Evolutionary conservation across 1,140 invertebrate species (phyloP), one percentile per base, ranked within the genome.

Genomic region (Ceratitis capitata): DNA sequence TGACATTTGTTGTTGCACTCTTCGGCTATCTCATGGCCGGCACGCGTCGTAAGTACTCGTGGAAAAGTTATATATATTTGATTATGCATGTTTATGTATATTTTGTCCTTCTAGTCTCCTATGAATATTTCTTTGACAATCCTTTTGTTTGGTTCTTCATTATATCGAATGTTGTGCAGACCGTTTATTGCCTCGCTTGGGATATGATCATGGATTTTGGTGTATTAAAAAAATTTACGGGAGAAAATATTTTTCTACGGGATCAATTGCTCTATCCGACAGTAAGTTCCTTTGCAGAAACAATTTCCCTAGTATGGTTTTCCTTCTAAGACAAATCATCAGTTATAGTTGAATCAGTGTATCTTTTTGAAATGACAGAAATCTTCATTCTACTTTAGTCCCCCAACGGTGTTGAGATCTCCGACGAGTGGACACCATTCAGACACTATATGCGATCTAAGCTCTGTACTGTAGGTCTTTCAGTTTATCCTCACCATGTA

Each of bases 121-220:
- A 95, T 88, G 85, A 88, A 6, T 92, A 93, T 86, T 89, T 93
- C 35, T 94, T 93, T 87, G 93, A 94, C 85, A 97, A 96, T 92
- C 96, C 96, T 19, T 97, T 95, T 90, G 94, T 98, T 85, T 97
- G 96, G 92, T 89, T 95, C 83, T 97, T 96, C 94, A 93, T 97
- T 32, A 92, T 94, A 3, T 94, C 95, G n/a, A 95, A 95, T 61
- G 89, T 97, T 3, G 89, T 97, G 12, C 96, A 95, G 84, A 96
- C 96, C 0, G 93, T 95, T 51, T 98, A 98, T 90, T 95, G 96
- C 0, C 97, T 96, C 88, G 94, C 95, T 1, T 99, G 98, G 98
- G 98, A 99, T 92, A 95, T 99, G 9, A 96, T 97, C 91, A 97
- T 98, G 96, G 98, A 99, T 93, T 99, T 98, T 97, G 98, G 98